phyloP scores from a whole-genome alignment of 2,888 invertebrate genomes.

The Drosophila parthenogenetica region DNA sequence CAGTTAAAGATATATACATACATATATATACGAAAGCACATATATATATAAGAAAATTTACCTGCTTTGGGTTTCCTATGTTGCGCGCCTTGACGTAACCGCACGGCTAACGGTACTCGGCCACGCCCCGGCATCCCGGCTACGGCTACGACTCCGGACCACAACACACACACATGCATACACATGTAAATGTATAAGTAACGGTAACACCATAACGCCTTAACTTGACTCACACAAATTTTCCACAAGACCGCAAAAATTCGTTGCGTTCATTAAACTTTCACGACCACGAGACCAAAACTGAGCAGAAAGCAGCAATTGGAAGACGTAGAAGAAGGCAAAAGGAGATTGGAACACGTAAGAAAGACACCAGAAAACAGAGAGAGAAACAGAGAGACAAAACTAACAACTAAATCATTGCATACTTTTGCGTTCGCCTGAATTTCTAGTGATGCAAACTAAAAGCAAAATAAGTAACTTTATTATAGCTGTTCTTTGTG shows the following conservation, averaged over 20 bases:
- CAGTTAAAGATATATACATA: conserved; percentile 40
- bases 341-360: not conserved
- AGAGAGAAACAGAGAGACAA: conserved; percentile 25
- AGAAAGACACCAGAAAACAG: not conserved
- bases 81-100: conserved; percentile 72
- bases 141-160: conserved; percentile 35
- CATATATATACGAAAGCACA: conserved; percentile 13
- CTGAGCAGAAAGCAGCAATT: conserved; percentile 20
- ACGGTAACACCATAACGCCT: conserved; percentile 73
- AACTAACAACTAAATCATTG: conserved; percentile 31
- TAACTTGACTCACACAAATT: conserved; percentile 75
- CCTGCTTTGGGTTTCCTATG: conserved; percentile 68
- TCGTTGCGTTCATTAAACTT: conserved; percentile 76
- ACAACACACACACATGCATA: conserved; percentile 23
- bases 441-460: conserved; percentile 25
- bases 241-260: conserved; percentile 57
- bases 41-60: conserved; percentile 30
- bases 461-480: conserved; percentile 9
- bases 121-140: conserved; percentile 33
- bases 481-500: conserved; percentile 51
- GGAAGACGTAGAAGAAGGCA: not conserved
- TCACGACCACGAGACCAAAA: conserved; percentile 60
- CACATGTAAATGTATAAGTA: conserved; percentile 42
- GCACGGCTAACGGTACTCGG: conserved; percentile 28
- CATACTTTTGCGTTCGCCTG: conserved; percentile 47